Evolutionary conservation across 2,797 vertebrate species (phyloP).

Genomic region (Microcaecilia unicolor): DNA sequence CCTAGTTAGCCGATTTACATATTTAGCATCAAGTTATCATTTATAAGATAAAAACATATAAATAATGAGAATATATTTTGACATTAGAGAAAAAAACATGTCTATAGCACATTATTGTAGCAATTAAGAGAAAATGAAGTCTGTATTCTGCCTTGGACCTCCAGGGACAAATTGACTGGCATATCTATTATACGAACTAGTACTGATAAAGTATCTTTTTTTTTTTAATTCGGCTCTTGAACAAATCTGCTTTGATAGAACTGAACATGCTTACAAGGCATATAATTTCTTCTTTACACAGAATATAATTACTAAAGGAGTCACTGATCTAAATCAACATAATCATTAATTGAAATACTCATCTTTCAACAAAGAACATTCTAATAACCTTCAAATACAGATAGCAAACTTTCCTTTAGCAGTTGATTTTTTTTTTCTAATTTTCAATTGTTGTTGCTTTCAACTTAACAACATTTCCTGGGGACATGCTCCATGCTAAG

Average conservation of each 20-base stretch:
- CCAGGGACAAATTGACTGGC: slow-evolving; percentile 15
- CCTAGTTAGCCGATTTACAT: no score
- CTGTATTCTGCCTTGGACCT: not conserved
- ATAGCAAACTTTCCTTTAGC: slow-evolving; percentile 12
- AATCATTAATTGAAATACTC: slow-evolving; percentile 36
- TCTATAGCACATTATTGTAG: slow-evolving; percentile 8
- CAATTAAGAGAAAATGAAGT: slow-evolving; percentile 14
- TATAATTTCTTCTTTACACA: slow-evolving; percentile 34
- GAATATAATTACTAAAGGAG: slow-evolving; percentile 35
- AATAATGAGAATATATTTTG: not conserved
- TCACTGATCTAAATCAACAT: slow-evolving; percentile 34
- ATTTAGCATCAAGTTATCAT: not conserved
- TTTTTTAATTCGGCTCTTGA: slow-evolving; percentile 29
- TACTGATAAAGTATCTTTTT: slow-evolving; percentile 21
- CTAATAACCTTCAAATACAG: slow-evolving; percentile 28
- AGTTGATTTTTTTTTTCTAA: not conserved
- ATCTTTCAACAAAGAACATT: slow-evolving; percentile 22
- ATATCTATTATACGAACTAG: slow-evolving; percentile 17
- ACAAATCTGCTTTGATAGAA: slow-evolving; percentile 29
- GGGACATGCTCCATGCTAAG: slow-evolving; percentile 34
- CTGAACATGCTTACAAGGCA: slow-evolving; percentile 27
- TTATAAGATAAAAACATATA: not conserved
- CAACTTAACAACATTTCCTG: slow-evolving; percentile 27
- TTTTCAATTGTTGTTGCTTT: not conserved
- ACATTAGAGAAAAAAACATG: slow-evolving; percentile 5